Base-by-base conservation (phyloP, 2,797 vertebrate genomes). In the Pseudomugil gertrudae region DNA sequence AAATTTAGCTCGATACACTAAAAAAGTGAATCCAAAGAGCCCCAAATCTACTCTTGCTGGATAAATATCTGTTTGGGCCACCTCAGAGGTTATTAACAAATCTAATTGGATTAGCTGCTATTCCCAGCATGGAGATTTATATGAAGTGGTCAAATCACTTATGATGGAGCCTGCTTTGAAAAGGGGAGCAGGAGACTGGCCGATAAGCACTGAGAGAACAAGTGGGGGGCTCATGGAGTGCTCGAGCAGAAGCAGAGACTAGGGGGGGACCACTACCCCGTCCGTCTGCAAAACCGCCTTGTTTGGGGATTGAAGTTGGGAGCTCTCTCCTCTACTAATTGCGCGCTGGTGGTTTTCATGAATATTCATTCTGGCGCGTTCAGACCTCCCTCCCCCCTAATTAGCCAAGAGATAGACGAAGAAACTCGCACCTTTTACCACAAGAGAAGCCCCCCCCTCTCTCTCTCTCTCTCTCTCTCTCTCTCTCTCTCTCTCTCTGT, bases 301-400 rank as follows among this genome's bases (percentile, higher is more conserved):
- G 91, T 93, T 92, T 90, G 82, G 92, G 90, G 92, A 92, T 92
- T 93, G 93, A 94, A 94, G 93, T 93, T 92, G 83, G 87, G 90
- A 91, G 92, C 89, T 92, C 92, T 91, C 88, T 92, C 87, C 86
- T 78, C 90, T 90, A 89, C 91, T 95, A 94, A 94, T 94, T 94
- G 94, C 91, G 82, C 80, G 86, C 84, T 83, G 85, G 90, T 90
- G 89, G 90, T 85, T 88, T 66, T 83, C 92, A 94, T 94, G 94
- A 94, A 94, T 94, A 94, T 95, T 94, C 93, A 94, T 95, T 79
- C 78, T 57, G 80, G 87, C 68, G 89, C 71, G 90, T 92, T 94
- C 92, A 93, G 92, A 93, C 94, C 93, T n/a, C n/a, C n/a, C n/a
- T n/a, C n/a, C 92, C 91, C 88, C 92, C 92, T 94, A 94, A 95